Evolutionary conservation across 2,113 vertebrate genomes (phyloP), one percentile per base, ranked within the genome.

Genomic region (Xyliphius kryptos): DNA sequence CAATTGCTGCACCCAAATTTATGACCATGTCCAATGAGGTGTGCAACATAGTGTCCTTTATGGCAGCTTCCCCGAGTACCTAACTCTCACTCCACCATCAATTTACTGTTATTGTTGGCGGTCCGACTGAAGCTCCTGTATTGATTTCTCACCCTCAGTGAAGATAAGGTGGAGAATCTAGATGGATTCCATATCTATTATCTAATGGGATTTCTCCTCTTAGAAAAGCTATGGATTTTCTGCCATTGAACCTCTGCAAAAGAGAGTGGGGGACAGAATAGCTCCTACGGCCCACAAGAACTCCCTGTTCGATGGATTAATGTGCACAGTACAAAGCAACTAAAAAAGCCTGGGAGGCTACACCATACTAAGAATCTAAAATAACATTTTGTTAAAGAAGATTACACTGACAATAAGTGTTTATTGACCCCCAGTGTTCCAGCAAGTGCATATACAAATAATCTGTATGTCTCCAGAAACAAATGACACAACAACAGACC

Each of bases 121-220:
- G 84, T 87, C 83, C 76, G 88, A 81, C 83, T 80, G 80, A 88
- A 80, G 80, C 79, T 82, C 80, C 66, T 66, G 70, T 83, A 90
- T 90, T 77, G 88, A 90, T 90, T 84, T 81, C 63, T 80, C 81
- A 81, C 81, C 79, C 80, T 47, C 50, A 80, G 80, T 86, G 81
- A 85, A 88, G 87, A 86, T 85, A 87, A 86, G 85, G 81, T 85
- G 83, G 81, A 76, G 86, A 86, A 87, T 85, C 85, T 78, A 88
- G 84, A 89, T 89, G 87, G 86, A 88, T 88, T 89, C 84, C 81
- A 88, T 88, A 89, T 89, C 86, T 87, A 87, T 90, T 89, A 88
- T 88, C 87, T 88, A 89, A 89, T 88, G 86, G 86, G 86, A 89
- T 87, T 87, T 84, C 86, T 87, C 82, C 86, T 86, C 82, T 81